Evolutionary conservation across 2,888 invertebrate genomes (phyloP).

Genomic region (Tinea semifulvella): DNA sequence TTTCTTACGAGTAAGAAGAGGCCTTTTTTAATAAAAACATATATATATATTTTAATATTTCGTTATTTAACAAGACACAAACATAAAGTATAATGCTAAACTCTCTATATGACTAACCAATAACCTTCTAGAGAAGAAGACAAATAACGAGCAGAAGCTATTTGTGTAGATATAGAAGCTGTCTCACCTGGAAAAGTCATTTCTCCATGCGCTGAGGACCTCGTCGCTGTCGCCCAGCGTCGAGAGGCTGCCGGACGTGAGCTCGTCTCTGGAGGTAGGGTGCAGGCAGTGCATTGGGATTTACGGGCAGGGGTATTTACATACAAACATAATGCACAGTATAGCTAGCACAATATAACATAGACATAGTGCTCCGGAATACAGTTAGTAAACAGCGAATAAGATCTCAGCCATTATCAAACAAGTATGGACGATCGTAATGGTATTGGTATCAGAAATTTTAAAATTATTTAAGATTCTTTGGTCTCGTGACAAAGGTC

Average conservation of each 20-base stretch:
- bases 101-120: background rate
- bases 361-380: background rate
- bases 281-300: slow-evolving; percentile 42
- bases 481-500: no score
- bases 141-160: background rate
- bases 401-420: no score
- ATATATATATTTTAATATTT: no score
- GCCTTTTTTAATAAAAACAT: no score
- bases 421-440: background rate
- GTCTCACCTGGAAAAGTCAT: slow-evolving; percentile 55
- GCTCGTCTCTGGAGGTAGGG: slow-evolving; percentile 54
- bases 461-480: no score
- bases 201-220: slow-evolving; percentile 53
- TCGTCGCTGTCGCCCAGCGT: slow-evolving; percentile 46
- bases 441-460: no score
- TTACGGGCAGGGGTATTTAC: slow-evolving; percentile 47
- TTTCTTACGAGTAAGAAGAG: no score
- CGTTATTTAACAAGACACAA: no score
- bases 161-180: slow-evolving; percentile 1
- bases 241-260: slow-evolving; percentile 53
- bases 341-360: slow-evolving; percentile 11
- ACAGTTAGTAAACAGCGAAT: slow-evolving; percentile 6
- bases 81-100: no score
- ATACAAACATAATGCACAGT: slow-evolving; percentile 46
- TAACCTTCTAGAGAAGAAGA: no score